Evolutionary conservation across 2,797 vertebrate species (phyloP).

Genomic region (Sebastes reedi): DNA sequence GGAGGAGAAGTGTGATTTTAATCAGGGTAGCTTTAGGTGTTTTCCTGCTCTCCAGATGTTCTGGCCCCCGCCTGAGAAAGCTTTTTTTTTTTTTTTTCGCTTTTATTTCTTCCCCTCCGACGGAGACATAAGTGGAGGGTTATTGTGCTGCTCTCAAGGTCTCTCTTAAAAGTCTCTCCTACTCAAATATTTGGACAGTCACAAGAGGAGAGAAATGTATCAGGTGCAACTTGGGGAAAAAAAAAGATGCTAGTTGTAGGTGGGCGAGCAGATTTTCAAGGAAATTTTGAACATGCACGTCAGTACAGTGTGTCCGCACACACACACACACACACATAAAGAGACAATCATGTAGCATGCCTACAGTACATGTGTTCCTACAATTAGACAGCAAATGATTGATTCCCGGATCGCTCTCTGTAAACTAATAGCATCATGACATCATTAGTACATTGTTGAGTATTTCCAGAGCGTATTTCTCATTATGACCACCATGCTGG

Average conservation of each 20-base stretch:
- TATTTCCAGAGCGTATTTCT: conserved; percentile 22
- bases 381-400: conserved; percentile 18
- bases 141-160: conserved; percentile 76
- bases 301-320: background rate
- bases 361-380: background rate
- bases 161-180: conserved; percentile 77
- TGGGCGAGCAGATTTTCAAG: conserved; percentile 30
- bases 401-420: conserved; percentile 24
- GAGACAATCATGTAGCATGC: conserved; percentile 1
- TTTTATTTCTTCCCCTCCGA: conserved; percentile 63
- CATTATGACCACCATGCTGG: conserved; percentile 29
- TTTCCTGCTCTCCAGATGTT: conserved; percentile 80
- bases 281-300: background rate
- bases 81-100: background rate
- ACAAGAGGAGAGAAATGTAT: conserved; percentile 79
- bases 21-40: conserved; percentile 76
- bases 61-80: conserved; percentile 32
- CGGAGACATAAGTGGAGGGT: conserved; percentile 75
- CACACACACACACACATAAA: conserved; percentile 7
- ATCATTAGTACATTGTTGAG: conserved; percentile 35
- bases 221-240: conserved; percentile 56
- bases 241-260: conserved; percentile 15
- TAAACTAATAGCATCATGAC: conserved; percentile 41
- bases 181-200: conserved; percentile 83
- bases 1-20: conserved; percentile 78